Evolutionary conservation across 2,888 invertebrate species (phyloP).

Genomic region (Apoda limacodes): DNA sequence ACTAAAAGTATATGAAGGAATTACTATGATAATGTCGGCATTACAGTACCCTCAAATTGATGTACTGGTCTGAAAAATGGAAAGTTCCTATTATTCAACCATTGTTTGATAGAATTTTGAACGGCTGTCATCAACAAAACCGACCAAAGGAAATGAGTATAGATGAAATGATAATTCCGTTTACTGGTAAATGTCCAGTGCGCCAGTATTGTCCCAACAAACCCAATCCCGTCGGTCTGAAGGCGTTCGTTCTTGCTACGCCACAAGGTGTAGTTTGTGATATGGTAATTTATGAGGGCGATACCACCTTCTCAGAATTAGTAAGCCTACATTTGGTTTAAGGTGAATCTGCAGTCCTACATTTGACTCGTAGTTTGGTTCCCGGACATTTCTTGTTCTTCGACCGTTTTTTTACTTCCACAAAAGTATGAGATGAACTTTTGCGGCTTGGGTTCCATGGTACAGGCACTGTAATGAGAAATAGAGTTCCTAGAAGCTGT

Average conservation of each 20-base stretch:
- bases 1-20: conserved; percentile 7
- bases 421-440: conserved; percentile 6
- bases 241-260: conserved; percentile 18
- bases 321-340: conserved; percentile 9
- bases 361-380: conserved; percentile 11
- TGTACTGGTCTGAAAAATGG: conserved; percentile 14
- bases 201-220: conserved; percentile 17
- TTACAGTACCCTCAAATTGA: too few species aligned
- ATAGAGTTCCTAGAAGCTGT: too few species aligned
- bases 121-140: too few species aligned
- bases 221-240: conserved; percentile 17
- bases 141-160: too few species aligned
- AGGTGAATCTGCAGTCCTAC: conserved; percentile 14
- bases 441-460: conserved; percentile 10
- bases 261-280: conserved; percentile 16
- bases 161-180: conserved; percentile 20
- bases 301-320: conserved; percentile 7
- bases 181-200: conserved; percentile 14
- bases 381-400: conserved; percentile 18
- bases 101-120: too few species aligned
- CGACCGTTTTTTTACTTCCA: conserved; percentile 17
- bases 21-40: conserved; percentile 10
- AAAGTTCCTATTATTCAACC: too few species aligned
- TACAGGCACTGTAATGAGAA: too few species aligned
- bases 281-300: too few species aligned